These are phyloP conservation scores for Agriopis leucophaearia DNA, from an alignment of 2,888 invertebrate genomes.

Conservation along the genomic window DNA sequence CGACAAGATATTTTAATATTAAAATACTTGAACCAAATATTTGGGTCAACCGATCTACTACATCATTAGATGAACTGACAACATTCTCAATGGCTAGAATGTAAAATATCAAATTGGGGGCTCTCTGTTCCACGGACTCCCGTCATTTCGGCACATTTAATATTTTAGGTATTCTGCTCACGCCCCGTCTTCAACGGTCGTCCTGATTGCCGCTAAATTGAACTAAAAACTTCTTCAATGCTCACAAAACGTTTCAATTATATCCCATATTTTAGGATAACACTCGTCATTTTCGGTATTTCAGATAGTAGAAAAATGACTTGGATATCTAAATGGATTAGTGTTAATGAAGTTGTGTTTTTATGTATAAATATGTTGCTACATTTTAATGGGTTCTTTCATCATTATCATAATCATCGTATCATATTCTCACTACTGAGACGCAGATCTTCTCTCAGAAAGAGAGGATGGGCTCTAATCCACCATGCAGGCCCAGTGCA, in stretches of 20 bases:
- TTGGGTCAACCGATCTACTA: slow-evolving; percentile 26
- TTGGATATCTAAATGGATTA: background rate
- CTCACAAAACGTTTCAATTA: slow-evolving; percentile 83
- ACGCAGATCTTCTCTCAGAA: too few species aligned
- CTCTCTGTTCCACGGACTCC: slow-evolving; percentile 66
- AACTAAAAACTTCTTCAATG: slow-evolving; percentile 86
- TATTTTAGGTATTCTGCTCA: slow-evolving; percentile 83
- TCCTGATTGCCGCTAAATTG: slow-evolving; percentile 86
- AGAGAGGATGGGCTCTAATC: too few species aligned
- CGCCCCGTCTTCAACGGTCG: slow-evolving; percentile 84
- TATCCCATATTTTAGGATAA: slow-evolving; percentile 69
- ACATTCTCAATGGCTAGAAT: slow-evolving; percentile 40
- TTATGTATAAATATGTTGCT: background rate
- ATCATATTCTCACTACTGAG: too few species aligned
- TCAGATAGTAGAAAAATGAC: slow-evolving; percentile 3
- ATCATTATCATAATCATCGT: too few species aligned
- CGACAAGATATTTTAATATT: background rate
- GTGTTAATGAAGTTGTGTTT: slow-evolving; percentile 65
- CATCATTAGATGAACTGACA: slow-evolving; percentile 29
- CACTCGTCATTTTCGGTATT: slow-evolving; percentile 39
- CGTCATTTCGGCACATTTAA: slow-evolving; percentile 79
- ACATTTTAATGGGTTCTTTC: too few species aligned
- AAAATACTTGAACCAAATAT: slow-evolving; percentile 20
- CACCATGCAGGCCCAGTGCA: too few species aligned
- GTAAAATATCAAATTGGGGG: slow-evolving; percentile 76